Evolutionary conservation across 1,140 invertebrate genomes (phyloP), one percentile per base, ranked within the genome.

Genomic region (Musca domestica): DNA sequence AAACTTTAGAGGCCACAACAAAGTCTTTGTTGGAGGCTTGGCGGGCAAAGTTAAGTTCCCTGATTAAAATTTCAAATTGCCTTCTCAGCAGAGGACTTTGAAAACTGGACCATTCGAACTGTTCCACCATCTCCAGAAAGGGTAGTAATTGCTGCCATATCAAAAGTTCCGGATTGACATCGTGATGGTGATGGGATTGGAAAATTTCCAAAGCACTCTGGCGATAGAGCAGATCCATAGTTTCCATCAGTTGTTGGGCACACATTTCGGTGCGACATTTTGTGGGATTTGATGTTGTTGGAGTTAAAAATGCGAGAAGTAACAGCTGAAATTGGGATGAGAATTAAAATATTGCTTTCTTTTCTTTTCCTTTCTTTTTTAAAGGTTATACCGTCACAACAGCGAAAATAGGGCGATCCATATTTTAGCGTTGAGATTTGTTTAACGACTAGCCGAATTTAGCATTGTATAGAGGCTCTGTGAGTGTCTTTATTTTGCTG

Each of bases 31-130:
- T 47, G 9, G 69, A 56, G 22, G 67, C 34, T 2, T 41, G 10
- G 6, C 34, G 67, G 3, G 70, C 65, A 66, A 67, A 67, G 48
- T 51, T 67, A 2, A 65, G 65, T 1, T 68, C 70, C 14, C 67
- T 56, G 14, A 71, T 52, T 15, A 71, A 48, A 12, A 71, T 65
- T 20, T 71, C 56, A 58, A 71, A 71, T 47, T 71, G 70, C 5
- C 70, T 65, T 14, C 41, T 67, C 4, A 71, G 51, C 6, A 65
- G 25, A 3, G 70, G 67, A 67, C 69, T 61, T 15, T 51, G 22
- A 23, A 71, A 71, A 14, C 58, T 67, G 1, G 48, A 15, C 70
- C 70, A 71, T 47, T 71, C 63, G 25, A 67, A 71, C 22, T 66
- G 64, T 51, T 71, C 49, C 70, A 71, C 48, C 2, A 68, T 65